These are phyloP conservation scores for Stenolophus ochropezus DNA, from an alignment of 2,888 invertebrate species.

Conservation along the genomic window DNA sequence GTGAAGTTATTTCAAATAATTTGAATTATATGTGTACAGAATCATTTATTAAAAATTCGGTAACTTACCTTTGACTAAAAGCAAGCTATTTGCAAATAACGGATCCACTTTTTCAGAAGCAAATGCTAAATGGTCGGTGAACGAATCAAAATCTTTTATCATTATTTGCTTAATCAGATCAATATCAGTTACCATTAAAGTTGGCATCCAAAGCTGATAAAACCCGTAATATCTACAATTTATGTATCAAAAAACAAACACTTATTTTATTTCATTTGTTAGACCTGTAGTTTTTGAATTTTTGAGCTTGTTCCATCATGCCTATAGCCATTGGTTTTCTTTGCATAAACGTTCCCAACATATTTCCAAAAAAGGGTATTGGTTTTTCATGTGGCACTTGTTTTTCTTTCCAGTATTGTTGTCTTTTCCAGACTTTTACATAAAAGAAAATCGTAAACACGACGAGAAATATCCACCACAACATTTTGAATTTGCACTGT, in stretches of 20 bases:
- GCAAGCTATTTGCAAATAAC: too few relatives aligned
- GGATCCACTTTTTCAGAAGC: slow-evolving; percentile 69
- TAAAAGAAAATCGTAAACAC: slow-evolving; percentile 56
- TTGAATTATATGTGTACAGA: background rate
- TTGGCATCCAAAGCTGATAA: slow-evolving; percentile 67
- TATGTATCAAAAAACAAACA: too few relatives aligned
- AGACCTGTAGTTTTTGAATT: background rate
- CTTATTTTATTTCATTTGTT: too few relatives aligned
- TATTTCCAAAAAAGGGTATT: slow-evolving; percentile 59
- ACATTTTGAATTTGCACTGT: background rate
- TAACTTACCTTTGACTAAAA: slow-evolving; percentile 58
- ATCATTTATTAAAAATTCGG: background rate
- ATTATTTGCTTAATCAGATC: slow-evolving; percentile 75
- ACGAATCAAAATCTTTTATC: slow-evolving; percentile 76
- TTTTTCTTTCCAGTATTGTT: slow-evolving; percentile 54
- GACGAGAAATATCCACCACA: slow-evolving; percentile 32
- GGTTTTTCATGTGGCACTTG: slow-evolving; percentile 57
- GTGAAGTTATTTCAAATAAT: background rate
- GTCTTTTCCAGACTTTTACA: slow-evolving; percentile 58
- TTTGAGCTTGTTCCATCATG: background rate
- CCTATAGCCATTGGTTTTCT: background rate
- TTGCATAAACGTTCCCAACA: background rate
- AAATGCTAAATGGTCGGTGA: slow-evolving; percentile 71
- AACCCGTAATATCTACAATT: slow-evolving; percentile 60
- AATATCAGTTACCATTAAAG: slow-evolving; percentile 73